Evolutionary conservation across 2,888 invertebrate species (phyloP), one percentile per base, ranked within the genome.

Genomic region (Pollenia griseotomentosa): DNA sequence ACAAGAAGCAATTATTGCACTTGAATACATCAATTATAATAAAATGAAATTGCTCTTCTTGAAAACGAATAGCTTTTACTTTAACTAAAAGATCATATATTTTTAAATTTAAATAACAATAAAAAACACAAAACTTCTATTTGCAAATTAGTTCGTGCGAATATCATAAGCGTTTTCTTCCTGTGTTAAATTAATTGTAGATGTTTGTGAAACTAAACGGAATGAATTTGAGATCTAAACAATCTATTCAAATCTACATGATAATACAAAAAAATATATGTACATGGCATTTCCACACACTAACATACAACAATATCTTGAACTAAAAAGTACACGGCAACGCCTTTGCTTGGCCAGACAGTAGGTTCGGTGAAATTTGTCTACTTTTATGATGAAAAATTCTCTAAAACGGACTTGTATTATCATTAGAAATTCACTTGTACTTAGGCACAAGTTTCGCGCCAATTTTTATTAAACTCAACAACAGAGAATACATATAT

Each of bases 381-480:
- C 48, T 70, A 57, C 42, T 42, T 33, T 33, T 65, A 23, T 68
- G 59, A 51, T 61, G 44, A 55, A 55, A 73, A 79, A 75, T 48
- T 68, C 42, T 65, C 59, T 68, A 48, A 68, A 46, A 59, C 48
- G 48, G 68, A 40, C 59, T 68, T n/a, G 68, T 68, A 46, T 81
- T 77, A 74, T 78, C 68, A 79, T 87, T 74, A 74, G 77, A 73
- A 84, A 77, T 87, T 82, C 70, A 79, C 81, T 87, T 82, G 87
- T 63, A 84, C 87, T 84, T 84, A 78, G 79, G 85, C 91, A 89
- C 91, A 90, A 90, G 90, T 90, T 91, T 89, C 89, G 88, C 88
- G 88, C 89, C 89, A 88, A 88, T 88, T 89, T 86, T 70, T 85
- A 86, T 82, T 86, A 88, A 87, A 82, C 59, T 63, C 46, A 70